Evolutionary conservation across 2,888 invertebrate species (phyloP), one percentile per base, ranked within the genome.

Genomic region (Amiota mariae): DNA sequence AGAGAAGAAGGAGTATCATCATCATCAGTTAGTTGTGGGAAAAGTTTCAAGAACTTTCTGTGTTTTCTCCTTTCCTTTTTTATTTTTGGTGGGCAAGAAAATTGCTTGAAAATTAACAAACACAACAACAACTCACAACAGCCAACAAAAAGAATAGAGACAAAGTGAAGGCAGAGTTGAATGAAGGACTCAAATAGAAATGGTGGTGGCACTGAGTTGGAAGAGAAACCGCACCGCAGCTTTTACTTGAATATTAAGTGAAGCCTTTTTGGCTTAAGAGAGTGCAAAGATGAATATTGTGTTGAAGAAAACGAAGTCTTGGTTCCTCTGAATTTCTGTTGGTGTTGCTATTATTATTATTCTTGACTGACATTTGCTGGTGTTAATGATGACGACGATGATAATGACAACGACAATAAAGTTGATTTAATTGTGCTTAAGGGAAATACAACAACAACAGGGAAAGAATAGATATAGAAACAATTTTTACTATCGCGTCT

Each of bases 341-440:
- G 72, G 72, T 68, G n/a, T 15, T 12, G 66, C 51, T 11, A 47
- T 2, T 15, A 11, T 59, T 59, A 24, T 15, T 59, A 24, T 59
- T 59, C 18, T 59, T 59, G 70, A 15, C 20, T 36, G 54, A 12
- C 54, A n/a, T 13, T 15, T 54, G n/a, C 13, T 70, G 72, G 47
- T 68, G 64, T 47, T 56, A 9, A 67, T 72, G 68, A 72, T 68
- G n/a, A 12, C 13, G 70, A 70, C 11, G 47, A 1, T 46, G 1
- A 46, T 18, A 24, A 70, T 74, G 77, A 20, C 54, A 51, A 54
- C 72, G 75, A 77, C 77, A 80, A 77, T 84, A 82, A 82, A 80
- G 82, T 85, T 79, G 79, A 83, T 79, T 85, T 79, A 77, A 80
- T 81, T 76, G 81, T 78, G 78, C 79, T 80, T 78, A 76, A 70